Evolutionary conservation across 2,888 invertebrate species (phyloP), one percentile per base, ranked within the genome.

Genomic region (Anoncus sp.): DNA sequence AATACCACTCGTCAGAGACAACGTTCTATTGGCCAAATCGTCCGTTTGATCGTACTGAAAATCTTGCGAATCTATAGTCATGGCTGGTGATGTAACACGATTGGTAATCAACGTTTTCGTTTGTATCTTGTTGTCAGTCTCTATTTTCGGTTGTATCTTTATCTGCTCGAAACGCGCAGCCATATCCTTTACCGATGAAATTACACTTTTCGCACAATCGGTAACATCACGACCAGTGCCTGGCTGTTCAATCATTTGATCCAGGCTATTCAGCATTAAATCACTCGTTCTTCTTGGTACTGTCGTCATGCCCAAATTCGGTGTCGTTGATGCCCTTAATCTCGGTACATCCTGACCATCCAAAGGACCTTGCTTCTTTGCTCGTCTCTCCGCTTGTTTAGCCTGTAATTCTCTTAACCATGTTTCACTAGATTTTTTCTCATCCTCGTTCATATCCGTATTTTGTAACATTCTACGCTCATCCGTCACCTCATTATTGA

Each of bases 341-440:
- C 88, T 90, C 0, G 85, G 85, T 55, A 92, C 83, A 85, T 92
- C 86, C 83, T 90, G 89, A 90, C 92, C 90, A 24, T 89, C 87
- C 10, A 85, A 22, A 6, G 84, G 66, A 24, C 77, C 85, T 18
- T 86, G 89, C 55, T 93, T 91, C 92, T 93, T 94, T 78, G 92
- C 92, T 84, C 92, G 91, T 72, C 95, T 90, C 71, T 94, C 94
- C 6, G 93, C 95, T 91, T 96, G 96, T 89, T 96, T 97, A 0
- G 95, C 95, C 91, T 97, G 97, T 38, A 97, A 90, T 89, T 97
- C 97, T 85, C 94, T 94, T 14, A 97, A 89, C 95, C 97, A 96
- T 12, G 93, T 94, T 82, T 95, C 95, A 24, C 94, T 92, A 16
- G 92, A 88, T 14, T 85, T 85, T 5, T 87, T 89, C 14, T 90